Conservation (phyloP, 1,140 invertebrate species). For the Listronotus bonariensis region DNA sequence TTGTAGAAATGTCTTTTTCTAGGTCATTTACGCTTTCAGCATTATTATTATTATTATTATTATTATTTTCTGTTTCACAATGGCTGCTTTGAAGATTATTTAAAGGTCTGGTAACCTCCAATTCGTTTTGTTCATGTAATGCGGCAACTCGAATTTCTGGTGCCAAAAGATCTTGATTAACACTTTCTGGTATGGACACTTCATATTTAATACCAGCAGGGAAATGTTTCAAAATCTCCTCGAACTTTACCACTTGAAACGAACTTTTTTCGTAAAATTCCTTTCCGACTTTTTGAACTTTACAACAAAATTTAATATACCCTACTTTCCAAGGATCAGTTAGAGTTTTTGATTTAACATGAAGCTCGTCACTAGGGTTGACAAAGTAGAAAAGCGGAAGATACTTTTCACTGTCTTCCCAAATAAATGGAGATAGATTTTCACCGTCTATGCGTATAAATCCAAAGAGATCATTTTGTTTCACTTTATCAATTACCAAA, state of each 20-base stretch:
- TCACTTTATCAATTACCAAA: background rate
- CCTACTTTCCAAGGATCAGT: conserved; percentile 58
- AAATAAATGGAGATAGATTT: conserved; percentile 47
- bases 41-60: too few relatives aligned
- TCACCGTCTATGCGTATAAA: conserved; percentile 12
- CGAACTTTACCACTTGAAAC: conserved; percentile 56
- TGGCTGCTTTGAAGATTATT: too few relatives aligned
- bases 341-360: conserved; percentile 15
- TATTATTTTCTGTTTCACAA: too few relatives aligned
- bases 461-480: conserved; percentile 12
- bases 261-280: conserved; percentile 55
- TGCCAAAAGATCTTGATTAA: conserved; percentile 5
- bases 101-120: too few relatives aligned
- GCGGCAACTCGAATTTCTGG: background rate
- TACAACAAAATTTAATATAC: conserved; percentile 62
- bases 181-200: conserved; percentile 18
- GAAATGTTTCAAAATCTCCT: conserved; percentile 45
- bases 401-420: conserved; percentile 7
- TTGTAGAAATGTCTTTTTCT: too few relatives aligned
- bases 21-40: too few relatives aligned
- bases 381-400: conserved; percentile 37
- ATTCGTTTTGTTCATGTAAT: too few relatives aligned
- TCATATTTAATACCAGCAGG: conserved; percentile 11
- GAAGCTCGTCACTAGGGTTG: conserved; percentile 21
- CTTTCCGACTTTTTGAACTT: conserved; percentile 58